Evolutionary conservation across 2,888 invertebrate genomes (phyloP), one percentile per base, ranked within the genome.

Genomic region (Synergus itoensis): DNA sequence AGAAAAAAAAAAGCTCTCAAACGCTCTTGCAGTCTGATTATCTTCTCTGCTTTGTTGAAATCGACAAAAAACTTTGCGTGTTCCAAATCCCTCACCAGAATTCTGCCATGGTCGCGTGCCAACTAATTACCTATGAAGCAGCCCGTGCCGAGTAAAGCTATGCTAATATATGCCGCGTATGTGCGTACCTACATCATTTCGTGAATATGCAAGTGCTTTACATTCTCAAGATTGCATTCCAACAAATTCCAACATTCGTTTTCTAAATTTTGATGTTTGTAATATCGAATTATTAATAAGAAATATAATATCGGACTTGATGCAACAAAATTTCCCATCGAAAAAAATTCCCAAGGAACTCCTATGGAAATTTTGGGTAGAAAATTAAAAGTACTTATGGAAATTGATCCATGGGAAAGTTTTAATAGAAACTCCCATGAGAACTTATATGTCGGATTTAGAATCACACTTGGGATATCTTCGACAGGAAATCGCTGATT

Each of bases 101-200:
- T 82, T 80, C 84, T 86, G 83, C 83, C 82, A 82, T 82, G 84
- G 87, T 87, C 88, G 88, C 88, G 88, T 88, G 88, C 88, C 88
- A 81, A 81, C 85, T 86, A 88, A 88, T 86, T 87, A 84, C 85
- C 86, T 86, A 88, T 88, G 87, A 87, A 87, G 84, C 86, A 85
- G 82, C 84, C 86, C 82, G 86, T 84, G 87, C 86, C 85, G 83
- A 83, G 85, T 83, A 86, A 87, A 87, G 85, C 87, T 87, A 87
- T 87, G 88, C 86, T 87, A 88, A 88, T 87, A 84, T 84, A 86
- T 84, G 84, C 86, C 82, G 85, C 86, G 84, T 85, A 85, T 86
- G 84, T 83, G 81, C 78, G 77, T 80, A 78, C 73, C 57, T 60
- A 57, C 41, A 40, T 41, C 76, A 62, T 57, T 80, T 77, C 76